These are phyloP conservation scores for Meloidogyne floridensis DNA, from an alignment of 1,140 invertebrate genomes.

Conservation along the genomic window DNA sequence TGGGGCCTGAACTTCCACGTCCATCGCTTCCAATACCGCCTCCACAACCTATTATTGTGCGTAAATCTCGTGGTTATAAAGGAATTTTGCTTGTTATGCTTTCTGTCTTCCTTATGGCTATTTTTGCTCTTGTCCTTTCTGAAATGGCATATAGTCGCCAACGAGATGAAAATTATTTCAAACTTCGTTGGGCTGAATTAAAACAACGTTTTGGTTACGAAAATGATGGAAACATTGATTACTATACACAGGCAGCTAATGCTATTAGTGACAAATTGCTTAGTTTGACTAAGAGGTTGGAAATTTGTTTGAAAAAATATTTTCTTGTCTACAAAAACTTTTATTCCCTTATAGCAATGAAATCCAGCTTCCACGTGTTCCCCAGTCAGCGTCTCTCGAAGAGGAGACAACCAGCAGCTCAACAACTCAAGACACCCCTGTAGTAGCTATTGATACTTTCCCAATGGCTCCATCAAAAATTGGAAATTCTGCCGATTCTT, in stretches of 20 bases:
- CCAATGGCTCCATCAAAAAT: slow-evolving; percentile 18
- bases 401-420: neutral
- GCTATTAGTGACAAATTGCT: slow-evolving; percentile 20
- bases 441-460: slow-evolving; percentile 38
- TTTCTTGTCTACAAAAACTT: neutral
- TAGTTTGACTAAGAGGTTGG: slow-evolving; percentile 19
- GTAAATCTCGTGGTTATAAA: slow-evolving; percentile 61
- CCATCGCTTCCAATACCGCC: slow-evolving; percentile 22
- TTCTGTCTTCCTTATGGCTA: slow-evolving; percentile 56
- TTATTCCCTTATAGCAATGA: neutral
- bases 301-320: slow-evolving; percentile 2
- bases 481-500: neutral
- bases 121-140: slow-evolving; percentile 58
- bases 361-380: neutral
- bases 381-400: neutral
- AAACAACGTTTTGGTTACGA: slow-evolving; percentile 55
- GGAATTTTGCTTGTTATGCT: slow-evolving; percentile 60
- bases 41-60: slow-evolving; percentile 46
- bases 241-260: slow-evolving; percentile 30
- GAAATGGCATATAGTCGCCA: slow-evolving; percentile 64
- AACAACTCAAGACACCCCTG: neutral
- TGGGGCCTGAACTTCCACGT: slow-evolving; percentile 48
- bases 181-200: slow-evolving; percentile 59
- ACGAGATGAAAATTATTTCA: slow-evolving; percentile 63
- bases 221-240: slow-evolving; percentile 22